A percentile compares a stretch with the other conserved stretches of the same genome.
These are phyloP conservation scores for Tipula helvola DNA, from an alignment of 2,888 invertebrate genomes.

Conservation along the genomic window DNA sequence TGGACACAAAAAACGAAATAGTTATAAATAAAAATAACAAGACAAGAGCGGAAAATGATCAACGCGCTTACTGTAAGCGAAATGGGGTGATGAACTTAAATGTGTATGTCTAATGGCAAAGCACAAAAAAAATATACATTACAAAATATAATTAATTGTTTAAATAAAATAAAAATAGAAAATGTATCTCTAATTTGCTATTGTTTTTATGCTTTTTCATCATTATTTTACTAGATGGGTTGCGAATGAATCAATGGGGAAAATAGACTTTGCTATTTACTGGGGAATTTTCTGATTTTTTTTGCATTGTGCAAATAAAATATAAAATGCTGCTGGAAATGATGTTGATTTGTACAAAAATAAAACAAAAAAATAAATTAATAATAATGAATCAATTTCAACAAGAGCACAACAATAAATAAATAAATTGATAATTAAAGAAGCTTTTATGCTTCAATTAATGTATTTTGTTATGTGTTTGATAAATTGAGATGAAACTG, in stretches of 20 bases:
- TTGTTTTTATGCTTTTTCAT: neutral
- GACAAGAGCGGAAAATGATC: neutral
- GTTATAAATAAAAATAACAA: neutral
- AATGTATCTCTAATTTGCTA: neutral
- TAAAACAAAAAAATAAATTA: too few relatives aligned
- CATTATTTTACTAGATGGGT: neutral
- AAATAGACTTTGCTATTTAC: neutral
- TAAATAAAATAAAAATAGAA: neutral
- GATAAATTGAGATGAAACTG: neutral
- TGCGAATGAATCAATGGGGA: neutral
- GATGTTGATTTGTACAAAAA: neutral
- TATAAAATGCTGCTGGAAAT: neutral
- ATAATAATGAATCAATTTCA: neutral
- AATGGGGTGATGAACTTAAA: neutral
- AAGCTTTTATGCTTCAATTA: neutral
- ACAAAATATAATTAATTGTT: neutral
- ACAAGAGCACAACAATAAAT: neutral
- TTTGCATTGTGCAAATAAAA: neutral
- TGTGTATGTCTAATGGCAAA: neutral
- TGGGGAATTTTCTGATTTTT: neutral
- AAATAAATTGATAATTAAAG: neutral
- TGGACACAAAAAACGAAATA: neutral
- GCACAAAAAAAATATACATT: neutral
- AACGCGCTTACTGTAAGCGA: neutral
- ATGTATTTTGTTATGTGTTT: neutral